These are phyloP conservation scores for Mimumesa dahlbomi DNA, from an alignment of 2,888 invertebrate genomes.

Conservation along the genomic window DNA sequence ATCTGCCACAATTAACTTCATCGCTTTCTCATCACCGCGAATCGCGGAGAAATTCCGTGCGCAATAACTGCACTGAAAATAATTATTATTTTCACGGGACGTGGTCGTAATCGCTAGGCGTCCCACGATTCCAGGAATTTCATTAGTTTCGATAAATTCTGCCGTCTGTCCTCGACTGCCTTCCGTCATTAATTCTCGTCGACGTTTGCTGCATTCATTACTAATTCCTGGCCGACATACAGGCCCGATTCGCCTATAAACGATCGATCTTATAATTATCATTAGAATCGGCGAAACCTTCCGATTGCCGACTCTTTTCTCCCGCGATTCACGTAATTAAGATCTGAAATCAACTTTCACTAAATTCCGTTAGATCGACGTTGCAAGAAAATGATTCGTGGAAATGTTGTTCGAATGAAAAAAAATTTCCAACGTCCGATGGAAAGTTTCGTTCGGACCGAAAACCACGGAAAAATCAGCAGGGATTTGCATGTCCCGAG, in stretches of 20 bases:
- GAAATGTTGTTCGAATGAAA: too few relatives aligned
- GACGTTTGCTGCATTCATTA: conserved; percentile 55
- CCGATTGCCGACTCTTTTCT: background rate
- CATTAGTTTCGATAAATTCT: conserved; percentile 65
- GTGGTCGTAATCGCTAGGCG: conserved; percentile 41
- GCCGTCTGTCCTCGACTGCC: conserved; percentile 43
- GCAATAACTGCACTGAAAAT: conserved; percentile 52
- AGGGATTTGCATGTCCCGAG: too few relatives aligned
- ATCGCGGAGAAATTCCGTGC: conserved; percentile 30
- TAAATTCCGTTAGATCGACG: too few relatives aligned
- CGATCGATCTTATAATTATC: conserved; percentile 33
- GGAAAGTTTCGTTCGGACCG: too few relatives aligned
- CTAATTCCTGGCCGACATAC: conserved; percentile 47
- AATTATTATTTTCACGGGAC: conserved; percentile 55
- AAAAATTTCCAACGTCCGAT: too few relatives aligned
- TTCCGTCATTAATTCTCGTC: conserved; percentile 56
- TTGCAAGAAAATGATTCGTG: too few relatives aligned
- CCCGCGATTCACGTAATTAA: too few relatives aligned
- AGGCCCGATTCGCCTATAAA: conserved; percentile 25
- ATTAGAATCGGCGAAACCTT: conserved; percentile 11
- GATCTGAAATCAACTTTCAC: too few relatives aligned
- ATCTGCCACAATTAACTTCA: conserved; percentile 41
- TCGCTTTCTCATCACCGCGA: conserved; percentile 14
- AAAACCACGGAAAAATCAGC: too few relatives aligned
- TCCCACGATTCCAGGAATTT: conserved; percentile 56